These are phyloP conservation scores for Eurypyga helias DNA, from an alignment of 2,113 vertebrate genomes.

Conservation along the genomic window DNA sequence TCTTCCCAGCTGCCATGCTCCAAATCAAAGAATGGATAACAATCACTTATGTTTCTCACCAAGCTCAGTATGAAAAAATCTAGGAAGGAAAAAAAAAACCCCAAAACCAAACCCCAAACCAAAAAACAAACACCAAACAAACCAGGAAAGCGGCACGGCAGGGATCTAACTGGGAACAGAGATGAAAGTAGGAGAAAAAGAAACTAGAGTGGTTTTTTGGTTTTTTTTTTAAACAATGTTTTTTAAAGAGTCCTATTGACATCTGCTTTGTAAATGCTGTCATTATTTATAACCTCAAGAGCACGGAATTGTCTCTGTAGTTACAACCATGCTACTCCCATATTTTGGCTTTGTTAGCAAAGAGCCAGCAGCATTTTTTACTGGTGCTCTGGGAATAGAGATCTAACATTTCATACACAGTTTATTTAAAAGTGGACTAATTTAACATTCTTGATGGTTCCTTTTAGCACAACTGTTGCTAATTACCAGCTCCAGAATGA, in stretches of 20 bases:
- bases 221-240: slow-evolving; percentile 14
- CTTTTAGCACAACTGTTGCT: slow-evolving; percentile 72
- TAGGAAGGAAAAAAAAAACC: background rate
- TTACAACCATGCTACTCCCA: slow-evolving; percentile 62
- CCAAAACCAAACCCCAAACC: background rate
- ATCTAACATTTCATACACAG: slow-evolving; percentile 63
- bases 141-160: slow-evolving; percentile 52
- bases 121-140: background rate
- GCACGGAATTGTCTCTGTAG: slow-evolving; percentile 62
- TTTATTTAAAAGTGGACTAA: slow-evolving; percentile 67
- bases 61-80: slow-evolving; percentile 21
- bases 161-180: slow-evolving; percentile 61
- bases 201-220: background rate
- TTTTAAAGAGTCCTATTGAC: slow-evolving; percentile 53
- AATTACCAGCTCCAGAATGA: slow-evolving; percentile 57
- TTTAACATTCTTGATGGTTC: slow-evolving; percentile 64
- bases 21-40: background rate
- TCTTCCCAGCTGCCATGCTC: slow-evolving; percentile 54
- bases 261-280: slow-evolving; percentile 66
- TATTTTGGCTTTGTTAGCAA: slow-evolving; percentile 58
- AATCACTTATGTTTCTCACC: slow-evolving; percentile 47
- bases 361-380: slow-evolving; percentile 63
- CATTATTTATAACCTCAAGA: slow-evolving; percentile 65
- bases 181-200: slow-evolving; percentile 67
- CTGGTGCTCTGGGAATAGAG: slow-evolving; percentile 64